These are phyloP conservation scores for Luperina nickerlii DNA, from an alignment of 2,888 invertebrate species.

Conservation along the genomic window DNA sequence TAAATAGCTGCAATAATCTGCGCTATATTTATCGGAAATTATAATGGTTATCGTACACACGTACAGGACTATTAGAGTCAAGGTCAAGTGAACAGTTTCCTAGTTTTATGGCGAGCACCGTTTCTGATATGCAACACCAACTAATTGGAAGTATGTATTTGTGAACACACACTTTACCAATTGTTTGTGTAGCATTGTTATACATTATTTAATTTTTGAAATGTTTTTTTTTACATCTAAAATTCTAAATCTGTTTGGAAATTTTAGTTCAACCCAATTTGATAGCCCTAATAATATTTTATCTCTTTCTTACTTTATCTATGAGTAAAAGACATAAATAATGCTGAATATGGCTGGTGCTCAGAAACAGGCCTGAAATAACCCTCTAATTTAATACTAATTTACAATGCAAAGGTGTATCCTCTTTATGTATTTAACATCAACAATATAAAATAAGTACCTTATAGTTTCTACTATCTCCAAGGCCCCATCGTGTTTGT, in stretches of 20 bases:
- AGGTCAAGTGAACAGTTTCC: constrained; percentile 45
- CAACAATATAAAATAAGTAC: constrained; percentile 80
- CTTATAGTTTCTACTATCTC: constrained; percentile 98
- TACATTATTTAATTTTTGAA: neutral
- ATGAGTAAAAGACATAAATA: neutral
- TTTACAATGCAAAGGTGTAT: constrained; percentile 15
- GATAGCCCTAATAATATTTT: too few relatives aligned
- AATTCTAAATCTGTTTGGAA: neutral
- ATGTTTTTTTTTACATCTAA: neutral
- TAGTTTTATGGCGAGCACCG: constrained; percentile 27
- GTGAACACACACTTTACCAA: neutral
- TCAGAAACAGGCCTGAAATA: neutral
- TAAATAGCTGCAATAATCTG: constrained; percentile 42
- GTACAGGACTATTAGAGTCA: constrained; percentile 32
- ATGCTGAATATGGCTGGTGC: neutral
- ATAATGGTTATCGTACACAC: constrained; percentile 17
- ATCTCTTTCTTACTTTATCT: too few relatives aligned
- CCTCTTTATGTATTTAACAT: constrained; percentile 14
- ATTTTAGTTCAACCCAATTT: neutral
- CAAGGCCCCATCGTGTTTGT: constrained; percentile 97
- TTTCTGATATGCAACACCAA: constrained; percentile 20
- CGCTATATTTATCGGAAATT: constrained; percentile 11
- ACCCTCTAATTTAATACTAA: neutral
- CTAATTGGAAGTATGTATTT: constrained; percentile 13
- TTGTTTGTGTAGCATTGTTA: neutral